These are phyloP conservation scores for Cheiracanthium punctorium DNA, from an alignment of 2,888 invertebrate genomes.

Conservation along the genomic window DNA sequence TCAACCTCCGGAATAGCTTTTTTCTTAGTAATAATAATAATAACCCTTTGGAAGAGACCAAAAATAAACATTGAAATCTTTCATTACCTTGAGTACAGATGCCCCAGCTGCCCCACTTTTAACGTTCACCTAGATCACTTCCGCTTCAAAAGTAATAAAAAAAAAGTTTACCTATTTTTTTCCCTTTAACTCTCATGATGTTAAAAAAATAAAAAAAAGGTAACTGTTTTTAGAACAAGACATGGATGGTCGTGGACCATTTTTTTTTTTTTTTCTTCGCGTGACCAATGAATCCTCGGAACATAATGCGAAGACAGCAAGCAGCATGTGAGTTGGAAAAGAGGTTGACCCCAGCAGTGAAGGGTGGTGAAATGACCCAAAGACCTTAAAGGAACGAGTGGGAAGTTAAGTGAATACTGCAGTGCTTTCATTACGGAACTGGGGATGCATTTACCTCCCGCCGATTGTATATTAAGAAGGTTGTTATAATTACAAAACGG, in stretches of 20 bases:
- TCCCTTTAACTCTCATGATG: background rate
- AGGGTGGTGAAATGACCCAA: conserved; percentile 22
- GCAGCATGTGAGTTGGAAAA: background rate
- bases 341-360: background rate
- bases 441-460: too few species aligned
- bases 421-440: too few species aligned
- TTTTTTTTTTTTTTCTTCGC: background rate
- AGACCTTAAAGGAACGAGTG: conserved; percentile 18
- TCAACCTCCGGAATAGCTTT: too few species aligned
- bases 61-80: background rate
- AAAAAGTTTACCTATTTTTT: background rate
- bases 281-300: conserved; percentile 18
- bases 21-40: too few species aligned
- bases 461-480: too few species aligned
- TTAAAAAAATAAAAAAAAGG: conserved; percentile 8
- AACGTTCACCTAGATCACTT: conserved; percentile 25
- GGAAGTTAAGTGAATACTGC: background rate
- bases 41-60: background rate
- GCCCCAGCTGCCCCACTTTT: background rate
- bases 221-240: conserved; percentile 29
- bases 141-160: conserved; percentile 19
- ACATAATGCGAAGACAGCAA: conserved; percentile 8
- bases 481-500: too few species aligned
- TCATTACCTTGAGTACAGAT: background rate
- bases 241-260: conserved; percentile 10